Evolutionary conservation across 1,140 invertebrate genomes (phyloP).

Genomic region (Schlechtendalia chinensis): DNA sequence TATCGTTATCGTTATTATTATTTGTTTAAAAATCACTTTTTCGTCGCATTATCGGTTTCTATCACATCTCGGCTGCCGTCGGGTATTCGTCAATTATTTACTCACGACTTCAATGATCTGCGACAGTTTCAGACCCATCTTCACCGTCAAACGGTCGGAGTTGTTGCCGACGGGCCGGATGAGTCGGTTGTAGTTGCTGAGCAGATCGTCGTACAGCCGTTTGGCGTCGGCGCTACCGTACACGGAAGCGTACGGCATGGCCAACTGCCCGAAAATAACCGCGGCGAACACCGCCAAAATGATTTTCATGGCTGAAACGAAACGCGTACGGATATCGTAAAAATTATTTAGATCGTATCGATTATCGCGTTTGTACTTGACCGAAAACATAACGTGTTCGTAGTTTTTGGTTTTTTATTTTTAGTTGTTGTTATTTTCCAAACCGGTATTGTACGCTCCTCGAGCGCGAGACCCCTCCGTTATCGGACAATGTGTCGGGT

Average conservation of each 20-base stretch:
- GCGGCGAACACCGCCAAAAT: constrained; percentile 45
- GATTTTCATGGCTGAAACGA: constrained; percentile 2
- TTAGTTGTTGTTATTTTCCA: neutral
- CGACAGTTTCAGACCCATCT: constrained; percentile 91
- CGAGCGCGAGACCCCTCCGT: too few species aligned
- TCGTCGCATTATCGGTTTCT: too few species aligned
- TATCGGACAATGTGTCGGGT: too few species aligned
- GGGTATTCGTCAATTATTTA: too few species aligned
- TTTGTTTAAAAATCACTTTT: too few species aligned
- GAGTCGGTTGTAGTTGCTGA: constrained; percentile 96
- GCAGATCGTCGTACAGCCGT: constrained; percentile 89
- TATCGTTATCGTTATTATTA: too few species aligned
- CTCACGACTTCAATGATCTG: constrained; percentile 98
- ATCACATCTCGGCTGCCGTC: too few species aligned
- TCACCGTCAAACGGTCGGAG: constrained; percentile 91
- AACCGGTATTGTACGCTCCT: neutral
- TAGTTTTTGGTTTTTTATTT: too few species aligned
- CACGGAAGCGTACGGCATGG: constrained; percentile 53
- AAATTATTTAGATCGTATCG: too few species aligned
- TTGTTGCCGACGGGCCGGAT: constrained; percentile 96
- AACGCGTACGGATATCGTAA: neutral
- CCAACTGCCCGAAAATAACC: constrained; percentile 54
- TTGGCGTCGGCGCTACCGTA: constrained; percentile 85
- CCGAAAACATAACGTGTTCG: too few species aligned
- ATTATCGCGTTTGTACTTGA: neutral